phyloP scores from a whole-genome alignment of 1,140 invertebrate genomes.

The Stegodyphus mimosarum region DNA sequence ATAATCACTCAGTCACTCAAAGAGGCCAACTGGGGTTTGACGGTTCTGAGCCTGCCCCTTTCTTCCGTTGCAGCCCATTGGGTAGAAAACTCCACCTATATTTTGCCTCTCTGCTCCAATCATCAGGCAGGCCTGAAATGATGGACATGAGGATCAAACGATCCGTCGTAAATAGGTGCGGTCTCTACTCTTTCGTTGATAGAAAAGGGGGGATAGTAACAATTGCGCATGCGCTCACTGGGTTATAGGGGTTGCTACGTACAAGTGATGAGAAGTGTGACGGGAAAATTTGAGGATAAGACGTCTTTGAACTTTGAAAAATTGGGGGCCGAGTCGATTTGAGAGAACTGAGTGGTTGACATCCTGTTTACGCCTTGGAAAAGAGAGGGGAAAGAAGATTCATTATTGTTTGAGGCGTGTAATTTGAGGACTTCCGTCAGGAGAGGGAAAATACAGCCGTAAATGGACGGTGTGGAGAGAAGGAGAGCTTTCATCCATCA shows the following conservation, averaged over 20 bases:
- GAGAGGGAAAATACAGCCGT: conserved; percentile 8
- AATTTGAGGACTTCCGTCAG: conserved; percentile 35
- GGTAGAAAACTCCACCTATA: conserved; percentile 1
- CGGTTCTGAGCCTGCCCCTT: conserved; percentile 18
- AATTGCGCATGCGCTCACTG: not conserved
- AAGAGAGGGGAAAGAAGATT: not conserved
- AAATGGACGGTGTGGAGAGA: not conserved
- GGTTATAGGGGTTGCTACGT: not conserved
- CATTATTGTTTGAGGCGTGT: conserved; percentile 4
- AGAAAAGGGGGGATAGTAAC: conserved; percentile 3
- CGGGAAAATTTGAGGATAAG: conserved; percentile 29
- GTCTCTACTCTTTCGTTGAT: not conserved
- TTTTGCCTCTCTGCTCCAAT: not conserved
- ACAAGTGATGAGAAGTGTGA: conserved; percentile 15
- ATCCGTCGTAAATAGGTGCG: not conserved
- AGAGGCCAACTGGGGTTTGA: conserved; percentile 58
- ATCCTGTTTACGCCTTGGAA: conserved; percentile 52
- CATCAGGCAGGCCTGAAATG: not conserved
- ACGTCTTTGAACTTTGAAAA: conserved; percentile 59
- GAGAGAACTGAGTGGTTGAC: conserved; percentile 36
- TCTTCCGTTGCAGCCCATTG: conserved; percentile 9
- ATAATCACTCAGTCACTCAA: conserved; percentile 61
- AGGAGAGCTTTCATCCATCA: conserved; percentile 12
- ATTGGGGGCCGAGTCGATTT: conserved; percentile 34
- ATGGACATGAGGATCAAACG: conserved; percentile 34